Base-by-base conservation (phyloP, 2,113 vertebrate genomes). In the Myocastor coypus region DNA sequence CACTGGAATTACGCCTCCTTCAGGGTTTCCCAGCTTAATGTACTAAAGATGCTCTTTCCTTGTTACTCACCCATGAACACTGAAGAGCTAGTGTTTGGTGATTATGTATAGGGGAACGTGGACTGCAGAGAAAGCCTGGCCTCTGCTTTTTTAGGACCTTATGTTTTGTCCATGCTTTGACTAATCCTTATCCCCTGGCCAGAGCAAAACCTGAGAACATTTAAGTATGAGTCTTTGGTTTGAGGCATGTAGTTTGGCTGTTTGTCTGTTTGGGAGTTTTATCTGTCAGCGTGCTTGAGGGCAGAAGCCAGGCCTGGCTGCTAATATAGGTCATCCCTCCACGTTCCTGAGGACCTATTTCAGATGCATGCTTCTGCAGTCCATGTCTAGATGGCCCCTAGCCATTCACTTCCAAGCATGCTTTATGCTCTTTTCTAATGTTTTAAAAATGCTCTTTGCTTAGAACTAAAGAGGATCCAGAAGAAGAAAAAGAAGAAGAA, bases 401-500 rank as follows among this genome's bases (percentile, higher is more conserved):
- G 28, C 61, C 19, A 3, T 78, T 26, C 61, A 32, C 75, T 81
- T 63, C 57, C 64, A 22, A 4, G 2, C 24, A 19, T 71, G 66
- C 50, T 75, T 89, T 64, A 28, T 17, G 14, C 3, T 90, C 82
- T 77, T 32, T 26, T 37, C 37, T 17, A 37, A 59, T 40, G n/a
- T 50, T 57, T 63, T 26, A 42, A 81, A 46, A n/a, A 78, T 14
- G 7, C 16, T 88, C 55, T 92, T 64, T 87, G n/a, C 40, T 78
- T 64, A 98, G 97, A 55, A 42, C 34, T 17, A 61, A 77, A 42
- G 93, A 95, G 59, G 75, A 52, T 1, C 69, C 46, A 13, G 92
- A 68, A 32, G 92, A 81, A 40, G 97, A 68, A 32, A 89, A 81
- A 40, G 97, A 19, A 55, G 59, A 63, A 63, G 61, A 24, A 68